Evolutionary conservation across 2,113 vertebrate genomes (phyloP).

Genomic region (Dromiciops gliroides): DNA sequence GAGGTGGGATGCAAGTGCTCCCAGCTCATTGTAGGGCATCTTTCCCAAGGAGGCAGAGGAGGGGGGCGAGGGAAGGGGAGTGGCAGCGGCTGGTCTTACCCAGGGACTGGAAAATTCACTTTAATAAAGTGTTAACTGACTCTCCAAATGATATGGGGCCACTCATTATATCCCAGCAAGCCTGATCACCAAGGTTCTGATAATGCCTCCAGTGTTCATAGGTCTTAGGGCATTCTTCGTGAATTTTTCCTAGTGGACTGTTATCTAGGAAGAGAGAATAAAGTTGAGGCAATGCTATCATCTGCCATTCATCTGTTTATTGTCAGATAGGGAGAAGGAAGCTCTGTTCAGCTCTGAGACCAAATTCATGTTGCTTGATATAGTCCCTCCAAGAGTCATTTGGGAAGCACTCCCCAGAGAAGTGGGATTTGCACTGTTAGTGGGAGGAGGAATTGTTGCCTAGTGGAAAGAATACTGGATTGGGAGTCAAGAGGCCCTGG

Average conservation of each 20-base stretch:
- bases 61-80: conserved; percentile 66
- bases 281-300: neutral
- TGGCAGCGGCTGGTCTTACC: conserved; percentile 78
- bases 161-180: neutral
- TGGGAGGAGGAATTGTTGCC: neutral
- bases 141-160: accelerated
- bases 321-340: neutral
- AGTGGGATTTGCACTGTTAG: neutral
- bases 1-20: conserved; percentile 71
- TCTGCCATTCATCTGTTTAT: neutral
- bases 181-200: neutral
- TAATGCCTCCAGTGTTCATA: accelerated
- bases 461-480: neutral
- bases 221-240: neutral
- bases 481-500: neutral
- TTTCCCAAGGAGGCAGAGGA: conserved; percentile 53
- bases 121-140: conserved; percentile 47
- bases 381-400: neutral
- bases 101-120: conserved; percentile 74
- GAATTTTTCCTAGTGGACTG: too few relatives aligned
- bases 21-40: conserved; percentile 69
- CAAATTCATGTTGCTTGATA: neutral
- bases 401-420: neutral
- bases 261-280: neutral
- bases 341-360: neutral